Percentiles rank a stretch among this genome's conserved stretches.
phyloP scores from a whole-genome alignment of 2,888 invertebrate genomes.

The Eristalinus aeneus region DNA sequence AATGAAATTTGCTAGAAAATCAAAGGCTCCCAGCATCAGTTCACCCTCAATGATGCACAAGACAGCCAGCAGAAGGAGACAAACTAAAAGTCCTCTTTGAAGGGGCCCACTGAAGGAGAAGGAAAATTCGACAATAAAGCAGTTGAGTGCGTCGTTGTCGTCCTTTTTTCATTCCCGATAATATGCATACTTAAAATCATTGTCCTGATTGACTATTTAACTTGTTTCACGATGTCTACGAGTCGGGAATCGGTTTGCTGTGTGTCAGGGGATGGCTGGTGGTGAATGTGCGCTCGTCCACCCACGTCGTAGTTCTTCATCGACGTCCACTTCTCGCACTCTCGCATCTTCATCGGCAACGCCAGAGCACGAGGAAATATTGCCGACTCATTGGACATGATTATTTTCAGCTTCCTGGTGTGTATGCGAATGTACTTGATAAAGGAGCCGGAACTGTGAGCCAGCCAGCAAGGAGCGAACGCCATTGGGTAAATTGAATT shows the following conservation, averaged over 20 bases:
- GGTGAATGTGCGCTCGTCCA: too few relatives aligned
- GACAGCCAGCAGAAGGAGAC: not conserved
- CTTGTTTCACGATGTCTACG: conserved; percentile 61
- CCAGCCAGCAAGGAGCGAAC: conserved; percentile 22
- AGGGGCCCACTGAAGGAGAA: conserved; percentile 3
- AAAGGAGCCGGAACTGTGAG: not conserved
- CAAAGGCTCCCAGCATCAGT: conserved; percentile 49
- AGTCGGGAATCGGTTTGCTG: not conserved
- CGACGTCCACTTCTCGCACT: not conserved
- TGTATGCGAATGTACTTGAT: conserved; percentile 26
- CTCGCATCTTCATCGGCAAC: not conserved
- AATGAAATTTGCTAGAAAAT: conserved; percentile 69
- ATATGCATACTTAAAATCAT: conserved; percentile 71
- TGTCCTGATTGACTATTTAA: conserved; percentile 71
- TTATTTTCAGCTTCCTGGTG: conserved; percentile 59
- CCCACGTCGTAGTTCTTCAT: not conserved
- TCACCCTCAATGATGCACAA: not conserved
- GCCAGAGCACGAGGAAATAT: conserved; percentile 42
- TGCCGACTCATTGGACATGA: conserved; percentile 71
- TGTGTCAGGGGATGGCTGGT: not conserved
- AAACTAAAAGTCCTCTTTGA: conserved; percentile 21
- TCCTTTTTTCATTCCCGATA: conserved; percentile 53
- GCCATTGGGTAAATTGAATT: conserved; percentile 77
- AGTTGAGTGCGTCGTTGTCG: conserved; percentile 48
- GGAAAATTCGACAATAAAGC: conserved; percentile 55